Evolutionary conservation across 2,797 vertebrate species (phyloP).

Genomic region (Philypnodon macrostomus): DNA sequence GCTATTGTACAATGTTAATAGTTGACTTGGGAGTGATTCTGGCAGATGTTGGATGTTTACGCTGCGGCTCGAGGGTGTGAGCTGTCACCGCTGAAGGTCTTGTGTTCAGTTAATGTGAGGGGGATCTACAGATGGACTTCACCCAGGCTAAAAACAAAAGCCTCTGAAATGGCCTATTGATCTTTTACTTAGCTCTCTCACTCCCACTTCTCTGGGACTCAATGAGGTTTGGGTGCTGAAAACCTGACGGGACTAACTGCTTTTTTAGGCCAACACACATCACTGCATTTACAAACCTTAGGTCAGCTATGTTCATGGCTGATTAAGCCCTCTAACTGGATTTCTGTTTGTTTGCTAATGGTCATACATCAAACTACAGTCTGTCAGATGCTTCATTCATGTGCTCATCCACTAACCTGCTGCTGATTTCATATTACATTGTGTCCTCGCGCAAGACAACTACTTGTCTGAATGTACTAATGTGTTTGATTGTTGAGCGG

Average conservation of each 20-base stretch:
- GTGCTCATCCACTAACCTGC: no score
- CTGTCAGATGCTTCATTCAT: no score
- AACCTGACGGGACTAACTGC: slow-evolving; percentile 47
- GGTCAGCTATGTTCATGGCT: background rate
- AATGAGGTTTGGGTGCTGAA: slow-evolving; percentile 13
- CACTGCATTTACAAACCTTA: background rate
- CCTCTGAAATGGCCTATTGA: slow-evolving; percentile 71
- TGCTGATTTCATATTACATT: no score
- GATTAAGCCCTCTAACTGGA: no score
- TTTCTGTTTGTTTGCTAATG: no score
- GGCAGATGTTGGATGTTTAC: slow-evolving; percentile 76
- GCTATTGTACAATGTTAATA: slow-evolving; percentile 57
- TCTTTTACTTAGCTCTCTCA: slow-evolving; percentile 42
- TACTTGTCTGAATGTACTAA: no score
- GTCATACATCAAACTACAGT: no score
- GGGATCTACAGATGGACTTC: slow-evolving; percentile 79
- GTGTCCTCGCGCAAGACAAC: no score
- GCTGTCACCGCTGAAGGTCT: slow-evolving; percentile 58
- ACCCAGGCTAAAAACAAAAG: slow-evolving; percentile 83
- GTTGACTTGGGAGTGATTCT: slow-evolving; percentile 79
- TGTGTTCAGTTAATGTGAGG: slow-evolving; percentile 62
- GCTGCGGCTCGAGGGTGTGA: slow-evolving; percentile 72
- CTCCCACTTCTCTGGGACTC: background rate
- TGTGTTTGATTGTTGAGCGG: no score
- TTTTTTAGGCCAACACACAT: slow-evolving; percentile 34